Conservation (phyloP, 1,140 invertebrate genomes). For the Lepidurus apus region DNA sequence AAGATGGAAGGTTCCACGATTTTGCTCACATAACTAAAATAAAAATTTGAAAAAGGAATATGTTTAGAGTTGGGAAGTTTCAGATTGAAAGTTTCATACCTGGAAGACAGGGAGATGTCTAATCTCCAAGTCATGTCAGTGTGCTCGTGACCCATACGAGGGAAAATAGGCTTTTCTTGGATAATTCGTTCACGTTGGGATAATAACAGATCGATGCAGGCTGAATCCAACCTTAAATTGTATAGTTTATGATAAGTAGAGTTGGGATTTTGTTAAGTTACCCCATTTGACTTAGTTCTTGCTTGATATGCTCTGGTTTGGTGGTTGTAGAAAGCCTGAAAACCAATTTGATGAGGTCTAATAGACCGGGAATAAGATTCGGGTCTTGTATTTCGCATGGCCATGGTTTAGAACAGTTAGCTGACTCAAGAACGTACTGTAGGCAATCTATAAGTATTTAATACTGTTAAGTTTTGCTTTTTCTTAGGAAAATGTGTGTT, state of each 20-base stretch:
- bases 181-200: neutral
- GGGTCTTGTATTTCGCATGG: neutral
- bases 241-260: neutral
- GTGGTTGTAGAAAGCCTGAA: neutral
- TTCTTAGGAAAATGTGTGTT: neutral
- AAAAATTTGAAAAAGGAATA: neutral
- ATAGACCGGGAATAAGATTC: neutral
- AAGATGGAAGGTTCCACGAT: neutral
- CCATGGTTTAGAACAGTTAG: neutral
- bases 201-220: neutral
- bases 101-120: neutral
- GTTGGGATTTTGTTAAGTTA: neutral
- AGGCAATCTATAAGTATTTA: neutral
- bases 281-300: neutral
- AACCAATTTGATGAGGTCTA: neutral
- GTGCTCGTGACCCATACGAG: neutral
- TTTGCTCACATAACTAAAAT: slow-evolving; percentile 2
- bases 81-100: neutral
- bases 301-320: neutral
- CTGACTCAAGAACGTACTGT: neutral
- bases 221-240: neutral
- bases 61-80: neutral
- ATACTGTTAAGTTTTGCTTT: neutral
- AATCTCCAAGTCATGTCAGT: neutral
- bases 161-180: neutral